Evolutionary conservation across 2,113 vertebrate genomes (phyloP).

Genomic region (Phrynocephalus versicolor): DNA sequence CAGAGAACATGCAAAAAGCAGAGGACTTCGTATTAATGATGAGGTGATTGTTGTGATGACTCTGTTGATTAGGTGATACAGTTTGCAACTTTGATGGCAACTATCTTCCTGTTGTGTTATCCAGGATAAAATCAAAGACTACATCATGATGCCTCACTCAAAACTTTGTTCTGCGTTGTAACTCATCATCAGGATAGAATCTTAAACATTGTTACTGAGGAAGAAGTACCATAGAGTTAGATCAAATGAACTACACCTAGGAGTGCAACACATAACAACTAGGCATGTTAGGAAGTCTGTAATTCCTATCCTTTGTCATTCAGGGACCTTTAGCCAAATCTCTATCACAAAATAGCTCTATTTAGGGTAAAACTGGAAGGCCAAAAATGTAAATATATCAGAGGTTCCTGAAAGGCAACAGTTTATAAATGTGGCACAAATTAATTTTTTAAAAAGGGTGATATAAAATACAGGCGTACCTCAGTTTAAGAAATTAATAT

Average conservation of each 20-base stretch:
- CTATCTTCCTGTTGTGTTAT: neutral
- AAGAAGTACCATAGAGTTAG: neutral
- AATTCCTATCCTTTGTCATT: neutral
- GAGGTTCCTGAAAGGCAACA: neutral
- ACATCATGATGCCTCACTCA: neutral
- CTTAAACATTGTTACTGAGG: neutral
- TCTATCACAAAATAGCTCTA: neutral
- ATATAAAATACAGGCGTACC: too few relatives aligned
- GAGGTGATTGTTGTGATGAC: slow-evolving; percentile 67
- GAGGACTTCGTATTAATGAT: slow-evolving; percentile 68
- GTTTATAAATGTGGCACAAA: too few relatives aligned
- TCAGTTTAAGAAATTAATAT: too few relatives aligned
- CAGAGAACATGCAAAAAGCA: slow-evolving; percentile 66
- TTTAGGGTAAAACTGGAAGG: neutral
- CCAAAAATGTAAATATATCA: too few relatives aligned
- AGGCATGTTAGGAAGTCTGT: neutral
- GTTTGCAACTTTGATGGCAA: neutral
- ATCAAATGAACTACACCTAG: neutral
- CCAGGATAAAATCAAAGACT: too few relatives aligned
- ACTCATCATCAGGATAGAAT: neutral
- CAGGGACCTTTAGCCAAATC: neutral
- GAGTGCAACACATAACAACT: neutral
- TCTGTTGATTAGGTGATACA: neutral
- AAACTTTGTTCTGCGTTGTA: neutral
- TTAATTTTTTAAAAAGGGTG: too few relatives aligned